Base-by-base conservation (phyloP, 2,888 invertebrate genomes). In the Macrophya alboannulata region DNA sequence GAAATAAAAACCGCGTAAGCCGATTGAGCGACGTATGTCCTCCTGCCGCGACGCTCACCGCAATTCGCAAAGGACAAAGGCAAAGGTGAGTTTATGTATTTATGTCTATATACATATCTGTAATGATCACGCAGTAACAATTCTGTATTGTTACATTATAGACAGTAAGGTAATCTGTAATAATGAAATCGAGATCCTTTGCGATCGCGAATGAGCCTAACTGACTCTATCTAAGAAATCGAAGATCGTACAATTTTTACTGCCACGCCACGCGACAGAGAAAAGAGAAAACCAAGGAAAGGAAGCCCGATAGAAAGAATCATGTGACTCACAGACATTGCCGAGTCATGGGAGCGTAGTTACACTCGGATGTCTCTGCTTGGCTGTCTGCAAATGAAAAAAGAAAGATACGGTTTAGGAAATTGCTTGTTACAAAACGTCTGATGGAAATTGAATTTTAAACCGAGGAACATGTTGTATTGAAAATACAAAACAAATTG, bases 351-450 rank as follows among this genome's bases (percentile, higher is more conserved):
- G 21, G 8, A 59, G 59, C 17, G 59, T 1, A 59, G 5, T 1
- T 21, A n/a, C 59, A 59, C 59, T 59, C 59, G 59, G 59, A 59
- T 59, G 59, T 59, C 59, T 59, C 59, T 21, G 59, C 59, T 59
- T n/a, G 59, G 21, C 59, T 59, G 59, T 21, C 59, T 59, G 59
- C n/a, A 6, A 0, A 48, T 48, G 55, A 17, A n/a, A 55, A 17
- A 8, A 21, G 21, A 21, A 21, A 59, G 2, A 21, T 21, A 21
- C n/a, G 59, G 6, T 21, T 59, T 6, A 21, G 21, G 8, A 59
- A 59, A 59, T 59, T 59, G n/a, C n/a, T 59, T 21, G 59, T 21
- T 8, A n/a, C n/a, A 21, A 59, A 59, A 6, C n/a, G 2, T 59
- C 8, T 0, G n/a, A 21, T 59, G 8, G 8, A 21, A 59, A 8